phyloP scores from a whole-genome alignment of 2,797 vertebrate species.

The Cygnus olor region DNA sequence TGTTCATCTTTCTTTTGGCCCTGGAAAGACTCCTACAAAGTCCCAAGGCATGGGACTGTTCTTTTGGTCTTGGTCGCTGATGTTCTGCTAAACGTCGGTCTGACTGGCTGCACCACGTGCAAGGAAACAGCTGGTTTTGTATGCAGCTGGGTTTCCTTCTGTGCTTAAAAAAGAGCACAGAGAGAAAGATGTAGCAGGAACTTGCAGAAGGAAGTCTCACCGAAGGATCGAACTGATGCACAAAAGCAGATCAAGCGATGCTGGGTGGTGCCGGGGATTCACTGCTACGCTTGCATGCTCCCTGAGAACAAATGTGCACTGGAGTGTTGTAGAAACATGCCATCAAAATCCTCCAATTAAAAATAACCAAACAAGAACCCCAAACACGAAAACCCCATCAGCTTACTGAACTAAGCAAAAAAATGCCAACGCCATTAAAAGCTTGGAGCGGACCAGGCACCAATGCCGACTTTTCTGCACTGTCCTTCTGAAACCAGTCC shows the following conservation, averaged over 20 bases:
- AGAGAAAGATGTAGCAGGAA: background rate
- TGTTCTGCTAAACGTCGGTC: background rate
- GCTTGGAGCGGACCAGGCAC: background rate
- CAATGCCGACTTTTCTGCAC: background rate
- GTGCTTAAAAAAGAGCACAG: background rate
- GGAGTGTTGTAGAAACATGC: background rate
- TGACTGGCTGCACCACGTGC: background rate
- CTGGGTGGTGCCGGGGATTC: background rate
- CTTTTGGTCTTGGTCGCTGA: background rate
- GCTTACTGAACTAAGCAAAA: background rate
- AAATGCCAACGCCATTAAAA: background rate
- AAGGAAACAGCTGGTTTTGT: background rate
- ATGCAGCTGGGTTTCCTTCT: background rate
- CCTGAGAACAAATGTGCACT: background rate
- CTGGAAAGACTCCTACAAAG: background rate
- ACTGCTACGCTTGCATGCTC: background rate
- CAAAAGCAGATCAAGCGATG: background rate
- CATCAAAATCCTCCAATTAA: background rate
- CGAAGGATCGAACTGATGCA: background rate
- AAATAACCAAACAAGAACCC: background rate
- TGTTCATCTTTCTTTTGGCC: background rate
- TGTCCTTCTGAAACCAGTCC: background rate
- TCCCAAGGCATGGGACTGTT: background rate
- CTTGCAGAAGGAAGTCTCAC: background rate
- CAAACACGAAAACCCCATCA: rapidly evolving